phyloP scores from a whole-genome alignment of 37 sponge, comb jelly and placozoan species.

The Cladorhizidae sp. region DNA sequence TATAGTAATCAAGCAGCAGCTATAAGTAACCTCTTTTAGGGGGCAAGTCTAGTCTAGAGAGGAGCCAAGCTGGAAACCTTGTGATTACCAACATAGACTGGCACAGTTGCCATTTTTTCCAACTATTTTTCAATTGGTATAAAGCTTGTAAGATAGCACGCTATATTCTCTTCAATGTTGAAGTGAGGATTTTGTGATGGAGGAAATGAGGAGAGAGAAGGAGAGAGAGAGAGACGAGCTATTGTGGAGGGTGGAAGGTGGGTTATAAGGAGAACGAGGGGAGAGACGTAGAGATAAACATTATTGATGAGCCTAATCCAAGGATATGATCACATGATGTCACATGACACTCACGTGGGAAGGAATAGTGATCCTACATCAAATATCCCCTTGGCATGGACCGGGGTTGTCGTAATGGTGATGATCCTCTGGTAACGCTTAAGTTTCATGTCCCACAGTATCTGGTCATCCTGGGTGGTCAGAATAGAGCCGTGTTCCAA shows the following conservation, averaged over 20 bases:
- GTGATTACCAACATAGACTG: too few relatives aligned
- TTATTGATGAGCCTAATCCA: neutral
- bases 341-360: neutral
- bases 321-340: neutral
- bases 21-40: too few relatives aligned
- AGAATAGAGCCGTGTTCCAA: conserved; percentile 15
- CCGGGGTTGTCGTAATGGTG: conserved; percentile 16
- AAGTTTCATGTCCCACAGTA: conserved; percentile 2
- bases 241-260: neutral
- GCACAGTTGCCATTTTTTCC: too few relatives aligned
- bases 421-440: neutral
- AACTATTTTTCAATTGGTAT: too few relatives aligned
- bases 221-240: too few relatives aligned
- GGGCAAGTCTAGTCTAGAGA: too few relatives aligned
- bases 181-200: too few relatives aligned
- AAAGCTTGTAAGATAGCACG: too few relatives aligned
- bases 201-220: neutral
- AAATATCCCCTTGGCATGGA: neutral
- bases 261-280: too few relatives aligned
- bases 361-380: neutral
- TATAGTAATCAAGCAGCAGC: too few relatives aligned
- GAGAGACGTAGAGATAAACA: neutral
- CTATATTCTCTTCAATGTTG: too few relatives aligned
- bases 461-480: conserved; percentile 22
- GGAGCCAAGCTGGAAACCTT: too few relatives aligned